Percentiles rank a stretch among this genome's conserved stretches.
phyloP scores from a whole-genome alignment of 2,888 invertebrate genomes.

The Mylabris sibirica region DNA sequence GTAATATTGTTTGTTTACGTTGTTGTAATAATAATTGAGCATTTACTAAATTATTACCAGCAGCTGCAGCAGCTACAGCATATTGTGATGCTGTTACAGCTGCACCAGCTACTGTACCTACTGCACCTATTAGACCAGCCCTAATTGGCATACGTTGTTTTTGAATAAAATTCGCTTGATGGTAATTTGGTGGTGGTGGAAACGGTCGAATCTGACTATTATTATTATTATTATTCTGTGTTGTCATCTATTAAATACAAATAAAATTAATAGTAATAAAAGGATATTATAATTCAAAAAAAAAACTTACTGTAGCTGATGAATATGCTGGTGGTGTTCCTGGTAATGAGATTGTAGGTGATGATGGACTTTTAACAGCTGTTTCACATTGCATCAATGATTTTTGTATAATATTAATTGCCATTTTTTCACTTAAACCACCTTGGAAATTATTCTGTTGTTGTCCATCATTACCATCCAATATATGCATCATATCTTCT shows the following conservation, averaged over 20 bases:
- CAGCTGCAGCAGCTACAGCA: slow-evolving; percentile 32
- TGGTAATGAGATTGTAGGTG: slow-evolving; percentile 63
- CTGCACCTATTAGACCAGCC: slow-evolving; percentile 27
- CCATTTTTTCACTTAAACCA: slow-evolving; percentile 75
- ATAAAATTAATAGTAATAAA: background rate
- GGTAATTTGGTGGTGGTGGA: slow-evolving; percentile 60
- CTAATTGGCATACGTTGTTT: slow-evolving; percentile 34
- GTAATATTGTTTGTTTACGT: slow-evolving; percentile 31
- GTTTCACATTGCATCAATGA: slow-evolving; percentile 88
- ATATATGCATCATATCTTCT: slow-evolving; percentile 58
- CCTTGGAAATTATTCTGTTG: slow-evolving; percentile 43
- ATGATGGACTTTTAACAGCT: slow-evolving; percentile 69
- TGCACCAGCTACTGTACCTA: background rate
- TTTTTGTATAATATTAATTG: slow-evolving; percentile 89
- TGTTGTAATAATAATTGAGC: slow-evolving; percentile 62
- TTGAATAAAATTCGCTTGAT: slow-evolving; percentile 43
- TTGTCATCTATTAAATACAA: slow-evolving; percentile 41
- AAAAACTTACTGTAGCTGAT: slow-evolving; percentile 53
- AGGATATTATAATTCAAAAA: slow-evolving; percentile 10
- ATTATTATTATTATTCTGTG: slow-evolving; percentile 44
- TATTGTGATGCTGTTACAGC: slow-evolving; percentile 36
- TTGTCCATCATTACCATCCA: slow-evolving; percentile 53
- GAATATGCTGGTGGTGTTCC: slow-evolving; percentile 71
- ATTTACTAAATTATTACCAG: slow-evolving; percentile 38
- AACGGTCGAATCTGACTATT: slow-evolving; percentile 43